These are phyloP conservation scores for Nematostella vectensis DNA, from an alignment of 92 coral and sea anemone genomes.

Conservation along the genomic window DNA sequence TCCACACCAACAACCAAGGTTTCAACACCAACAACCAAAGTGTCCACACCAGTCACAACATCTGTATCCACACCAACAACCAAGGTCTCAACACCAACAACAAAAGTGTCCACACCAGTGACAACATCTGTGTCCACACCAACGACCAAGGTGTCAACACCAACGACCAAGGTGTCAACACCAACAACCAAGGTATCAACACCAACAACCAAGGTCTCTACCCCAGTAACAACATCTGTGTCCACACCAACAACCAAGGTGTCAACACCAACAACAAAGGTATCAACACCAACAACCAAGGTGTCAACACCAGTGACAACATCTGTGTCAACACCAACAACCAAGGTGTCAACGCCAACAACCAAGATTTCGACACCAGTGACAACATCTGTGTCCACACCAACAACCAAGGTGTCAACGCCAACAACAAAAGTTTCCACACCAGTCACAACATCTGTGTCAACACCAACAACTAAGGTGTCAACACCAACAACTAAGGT, in stretches of 20 bases:
- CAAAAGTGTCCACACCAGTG: too few relatives aligned
- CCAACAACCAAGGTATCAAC: too few relatives aligned
- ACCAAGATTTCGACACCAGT: neutral
- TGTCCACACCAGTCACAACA: too few relatives aligned
- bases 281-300: neutral
- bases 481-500: neutral
- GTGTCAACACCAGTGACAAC: slow-evolving; percentile 7
- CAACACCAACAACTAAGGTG: neutral
- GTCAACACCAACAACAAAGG: neutral
- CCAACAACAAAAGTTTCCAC: neutral
- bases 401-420: neutral
- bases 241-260: too few relatives aligned
- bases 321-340: neutral
- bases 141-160: too few relatives aligned
- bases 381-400: neutral
- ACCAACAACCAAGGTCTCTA: too few relatives aligned
- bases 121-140: neutral
- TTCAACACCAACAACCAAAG: too few relatives aligned
- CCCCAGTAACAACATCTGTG: too few relatives aligned
- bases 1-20: too few relatives aligned
- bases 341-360: slow-evolving; percentile 1
- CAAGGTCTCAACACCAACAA: neutral
- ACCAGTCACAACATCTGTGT: neutral
- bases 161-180: too few relatives aligned
- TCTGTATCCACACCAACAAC: neutral